Conservation (phyloP, 2,113 vertebrate genomes). For the Melanerpes formicivorus region DNA sequence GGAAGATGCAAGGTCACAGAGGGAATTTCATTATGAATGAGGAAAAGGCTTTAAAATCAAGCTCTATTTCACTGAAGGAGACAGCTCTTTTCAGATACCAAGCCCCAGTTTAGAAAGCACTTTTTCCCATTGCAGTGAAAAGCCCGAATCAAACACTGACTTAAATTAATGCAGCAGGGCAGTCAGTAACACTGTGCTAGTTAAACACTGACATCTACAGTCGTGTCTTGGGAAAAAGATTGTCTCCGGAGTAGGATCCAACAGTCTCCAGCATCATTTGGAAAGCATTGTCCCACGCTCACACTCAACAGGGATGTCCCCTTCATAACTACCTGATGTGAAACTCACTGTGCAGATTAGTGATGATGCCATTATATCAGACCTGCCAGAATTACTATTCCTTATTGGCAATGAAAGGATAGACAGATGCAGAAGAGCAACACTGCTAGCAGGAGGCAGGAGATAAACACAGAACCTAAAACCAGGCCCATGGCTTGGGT, state of each 20-base stretch:
- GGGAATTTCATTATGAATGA: neutral
- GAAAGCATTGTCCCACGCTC: neutral
- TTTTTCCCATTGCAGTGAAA: constrained; percentile 66
- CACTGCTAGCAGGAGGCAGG: neutral
- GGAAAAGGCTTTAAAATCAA: neutral
- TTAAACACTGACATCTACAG: constrained; percentile 84
- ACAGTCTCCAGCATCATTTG: neutral
- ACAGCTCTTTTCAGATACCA: constrained; percentile 30
- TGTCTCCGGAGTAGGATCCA: neutral
- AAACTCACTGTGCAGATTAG: neutral
- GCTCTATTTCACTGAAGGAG: constrained; percentile 45
- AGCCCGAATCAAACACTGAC: constrained; percentile 24
- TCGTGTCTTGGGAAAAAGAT: constrained; percentile 23
- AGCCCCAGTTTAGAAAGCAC: constrained; percentile 58
- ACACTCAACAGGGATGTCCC: accelerated
- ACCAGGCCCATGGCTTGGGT: neutral
- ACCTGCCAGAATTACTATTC: neutral
- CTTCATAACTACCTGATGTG: accelerated
- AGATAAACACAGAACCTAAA: neutral
- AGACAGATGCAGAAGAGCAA: neutral
- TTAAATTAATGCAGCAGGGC: constrained; percentile 26
- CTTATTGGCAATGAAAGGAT: neutral
- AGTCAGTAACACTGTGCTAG: constrained; percentile 26
- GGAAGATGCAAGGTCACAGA: neutral
- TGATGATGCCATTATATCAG: neutral